Conservation (phyloP, 2,888 invertebrate genomes). For the Notocelia uddmanniana region DNA sequence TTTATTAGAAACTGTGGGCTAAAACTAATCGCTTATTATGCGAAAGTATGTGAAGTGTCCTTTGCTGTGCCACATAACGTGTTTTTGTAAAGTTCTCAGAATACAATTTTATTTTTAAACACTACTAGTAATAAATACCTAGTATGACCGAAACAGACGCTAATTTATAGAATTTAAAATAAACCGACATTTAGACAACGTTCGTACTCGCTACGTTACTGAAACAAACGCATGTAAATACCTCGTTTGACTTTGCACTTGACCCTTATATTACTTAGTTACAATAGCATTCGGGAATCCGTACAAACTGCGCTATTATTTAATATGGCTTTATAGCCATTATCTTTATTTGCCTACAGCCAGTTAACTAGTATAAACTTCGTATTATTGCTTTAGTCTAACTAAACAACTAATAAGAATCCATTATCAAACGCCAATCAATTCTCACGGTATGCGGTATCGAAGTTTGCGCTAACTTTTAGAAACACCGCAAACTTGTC, state of each 20-base stretch:
- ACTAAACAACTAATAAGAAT: too few relatives aligned
- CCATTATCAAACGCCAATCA: too few relatives aligned
- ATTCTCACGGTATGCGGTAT: too few relatives aligned
- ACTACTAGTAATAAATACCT: neutral
- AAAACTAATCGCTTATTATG: neutral
- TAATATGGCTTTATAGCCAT: constrained; percentile 20
- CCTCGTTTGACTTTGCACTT: constrained; percentile 36
- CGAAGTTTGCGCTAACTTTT: too few relatives aligned
- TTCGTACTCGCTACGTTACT: neutral
- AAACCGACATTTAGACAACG: neutral
- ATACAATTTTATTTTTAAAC: neutral
- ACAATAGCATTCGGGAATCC: constrained; percentile 14
- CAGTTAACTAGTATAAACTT: neutral
- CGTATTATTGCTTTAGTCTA: neutral
- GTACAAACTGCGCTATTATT: constrained; percentile 21
- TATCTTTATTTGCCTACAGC: constrained; percentile 10
- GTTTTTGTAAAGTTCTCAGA: neutral
- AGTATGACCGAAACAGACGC: neutral
- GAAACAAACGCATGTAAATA: neutral
- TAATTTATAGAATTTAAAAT: neutral
- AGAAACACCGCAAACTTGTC: too few relatives aligned
- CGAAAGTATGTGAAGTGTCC: neutral
- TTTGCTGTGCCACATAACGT: neutral
- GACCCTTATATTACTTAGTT: constrained; percentile 15
- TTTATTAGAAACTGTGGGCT: neutral